Evolutionary conservation across 2,113 vertebrate genomes (phyloP).

Genomic region (Vulpes lagopus): DNA sequence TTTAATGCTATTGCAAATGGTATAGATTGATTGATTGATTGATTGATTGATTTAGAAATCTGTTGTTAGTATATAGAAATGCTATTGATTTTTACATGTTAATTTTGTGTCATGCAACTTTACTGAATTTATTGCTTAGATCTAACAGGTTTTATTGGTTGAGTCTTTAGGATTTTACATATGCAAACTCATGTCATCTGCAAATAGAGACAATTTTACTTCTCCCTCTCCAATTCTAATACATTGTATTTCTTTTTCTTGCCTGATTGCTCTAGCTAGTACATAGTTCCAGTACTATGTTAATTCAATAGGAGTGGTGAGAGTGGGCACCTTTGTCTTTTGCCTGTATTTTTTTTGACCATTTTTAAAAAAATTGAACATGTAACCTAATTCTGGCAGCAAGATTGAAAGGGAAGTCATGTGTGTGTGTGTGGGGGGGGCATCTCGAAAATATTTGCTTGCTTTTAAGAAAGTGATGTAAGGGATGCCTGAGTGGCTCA

Average conservation of each 20-base stretch:
- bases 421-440: too few relatives aligned
- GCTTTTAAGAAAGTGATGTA: background rate
- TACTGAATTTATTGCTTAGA: background rate
- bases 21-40: too few relatives aligned
- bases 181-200: background rate
- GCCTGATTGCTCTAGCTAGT: background rate
- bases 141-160: background rate
- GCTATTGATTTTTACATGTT: background rate
- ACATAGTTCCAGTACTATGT: background rate
- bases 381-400: background rate
- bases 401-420: background rate
- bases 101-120: background rate
- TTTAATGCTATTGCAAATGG: background rate
- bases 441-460: background rate
- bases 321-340: background rate
- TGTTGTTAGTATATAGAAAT: background rate
- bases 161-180: background rate
- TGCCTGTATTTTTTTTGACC: background rate
- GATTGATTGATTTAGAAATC: too few relatives aligned
- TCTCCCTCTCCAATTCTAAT: background rate
- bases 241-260: background rate
- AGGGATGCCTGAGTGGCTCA: background rate
- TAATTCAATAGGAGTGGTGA: background rate
- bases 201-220: background rate
- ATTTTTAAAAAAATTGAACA: background rate